Percentiles rank a stretch among this genome's conserved stretches.
Evolutionary conservation across 2,113 vertebrate species (phyloP).

Genomic region (Marmota monax): DNA sequence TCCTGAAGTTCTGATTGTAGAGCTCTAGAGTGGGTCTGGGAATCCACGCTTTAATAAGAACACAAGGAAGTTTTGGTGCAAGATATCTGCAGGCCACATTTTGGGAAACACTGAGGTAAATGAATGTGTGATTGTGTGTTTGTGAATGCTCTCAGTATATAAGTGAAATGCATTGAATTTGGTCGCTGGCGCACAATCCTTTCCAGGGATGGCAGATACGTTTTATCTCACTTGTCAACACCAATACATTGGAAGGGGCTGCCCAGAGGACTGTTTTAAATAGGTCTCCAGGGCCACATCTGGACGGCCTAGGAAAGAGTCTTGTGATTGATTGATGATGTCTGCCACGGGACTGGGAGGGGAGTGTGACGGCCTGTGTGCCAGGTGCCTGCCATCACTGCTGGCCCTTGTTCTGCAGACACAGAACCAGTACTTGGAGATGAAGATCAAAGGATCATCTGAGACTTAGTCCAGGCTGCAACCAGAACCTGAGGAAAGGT

Average conservation of each 20-base stretch:
- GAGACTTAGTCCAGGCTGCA: slow-evolving; percentile 67
- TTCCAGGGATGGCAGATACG: slow-evolving; percentile 72
- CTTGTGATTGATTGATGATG: slow-evolving; percentile 79
- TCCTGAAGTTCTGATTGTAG: not conserved
- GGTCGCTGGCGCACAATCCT: slow-evolving; percentile 40
- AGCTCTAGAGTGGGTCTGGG: not conserved
- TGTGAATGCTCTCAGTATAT: slow-evolving; percentile 11
- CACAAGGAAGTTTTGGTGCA: slow-evolving; percentile 10
- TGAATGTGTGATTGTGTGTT: not conserved
- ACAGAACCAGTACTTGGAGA: slow-evolving; percentile 30
- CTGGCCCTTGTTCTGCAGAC: slow-evolving; percentile 59
- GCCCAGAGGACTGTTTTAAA: slow-evolving; percentile 70
- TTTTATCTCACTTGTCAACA: slow-evolving; percentile 81
- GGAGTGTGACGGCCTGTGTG: slow-evolving; percentile 68
- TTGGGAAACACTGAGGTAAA: slow-evolving; percentile 44
- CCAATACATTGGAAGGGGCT: slow-evolving; percentile 55
- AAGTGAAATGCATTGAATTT: slow-evolving; percentile 49
- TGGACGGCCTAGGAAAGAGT: slow-evolving; percentile 74
- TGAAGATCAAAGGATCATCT: slow-evolving; percentile 78
- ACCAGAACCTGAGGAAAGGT: slow-evolving; percentile 63
- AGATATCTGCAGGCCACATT: slow-evolving; percentile 70
- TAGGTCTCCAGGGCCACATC: slow-evolving; percentile 81
- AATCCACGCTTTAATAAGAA: slow-evolving; percentile 38
- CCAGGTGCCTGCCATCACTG: slow-evolving; percentile 77
- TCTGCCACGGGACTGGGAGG: slow-evolving; percentile 65